Conservation (phyloP, 2,888 invertebrate genomes). For the Dasysyrphus tricinctus region DNA sequence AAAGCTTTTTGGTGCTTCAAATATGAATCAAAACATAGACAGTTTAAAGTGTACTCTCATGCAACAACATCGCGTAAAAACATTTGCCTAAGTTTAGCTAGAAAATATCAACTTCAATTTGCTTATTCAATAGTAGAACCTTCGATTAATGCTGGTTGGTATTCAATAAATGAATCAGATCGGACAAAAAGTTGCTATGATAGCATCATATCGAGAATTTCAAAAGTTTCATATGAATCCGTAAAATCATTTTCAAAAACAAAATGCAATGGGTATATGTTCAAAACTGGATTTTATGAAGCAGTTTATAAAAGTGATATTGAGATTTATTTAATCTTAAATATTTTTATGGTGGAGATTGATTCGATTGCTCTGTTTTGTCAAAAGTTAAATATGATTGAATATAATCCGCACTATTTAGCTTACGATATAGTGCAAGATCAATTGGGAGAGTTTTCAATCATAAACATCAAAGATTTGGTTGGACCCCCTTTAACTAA, state of each 20-base stretch:
- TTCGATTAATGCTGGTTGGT: background rate
- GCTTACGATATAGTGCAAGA: background rate
- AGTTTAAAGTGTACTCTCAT: conserved; percentile 61
- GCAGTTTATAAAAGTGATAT: conserved; percentile 9
- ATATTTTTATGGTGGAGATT: background rate
- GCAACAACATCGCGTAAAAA: conserved; percentile 58
- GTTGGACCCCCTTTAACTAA: conserved; percentile 1
- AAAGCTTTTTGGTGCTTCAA: conserved; percentile 63
- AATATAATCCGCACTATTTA: conserved; percentile 3
- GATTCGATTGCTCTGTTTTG: conserved; percentile 2
- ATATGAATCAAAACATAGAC: conserved; percentile 17
- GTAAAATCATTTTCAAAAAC: conserved; percentile 11
- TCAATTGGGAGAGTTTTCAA: conserved; percentile 13
- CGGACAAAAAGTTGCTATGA: conserved; percentile 5
- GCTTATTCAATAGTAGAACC: conserved; percentile 42
- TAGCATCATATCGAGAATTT: conserved; percentile 8
- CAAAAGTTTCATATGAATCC: background rate
- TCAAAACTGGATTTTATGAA: conserved; percentile 12
- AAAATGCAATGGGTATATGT: conserved; percentile 9
- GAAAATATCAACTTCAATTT: conserved; percentile 3
- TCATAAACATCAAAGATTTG: conserved; percentile 6
- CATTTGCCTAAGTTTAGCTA: conserved; percentile 42
- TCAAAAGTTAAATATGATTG: conserved; percentile 11
- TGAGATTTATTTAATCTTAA: conserved; percentile 9
- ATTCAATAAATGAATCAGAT: conserved; percentile 19